Conservation (phyloP, 2,888 invertebrate species). For the Oasisia sp. region DNA sequence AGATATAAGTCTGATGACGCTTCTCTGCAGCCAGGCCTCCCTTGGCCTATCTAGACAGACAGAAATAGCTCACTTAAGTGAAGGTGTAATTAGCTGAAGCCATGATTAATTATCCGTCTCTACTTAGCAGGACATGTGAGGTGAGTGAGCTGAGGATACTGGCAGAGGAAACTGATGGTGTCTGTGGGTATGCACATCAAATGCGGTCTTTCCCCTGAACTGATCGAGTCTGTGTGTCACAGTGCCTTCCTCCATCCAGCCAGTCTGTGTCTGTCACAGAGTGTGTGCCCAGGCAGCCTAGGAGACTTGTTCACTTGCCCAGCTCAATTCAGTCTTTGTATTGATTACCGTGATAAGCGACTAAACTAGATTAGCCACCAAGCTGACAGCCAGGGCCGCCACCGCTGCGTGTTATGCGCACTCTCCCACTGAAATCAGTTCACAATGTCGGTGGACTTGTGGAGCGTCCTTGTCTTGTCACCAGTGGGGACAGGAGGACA, state of each 20-base stretch:
- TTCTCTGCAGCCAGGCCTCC: too few relatives aligned
- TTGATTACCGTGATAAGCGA: conserved; percentile 13
- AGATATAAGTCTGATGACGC: too few relatives aligned
- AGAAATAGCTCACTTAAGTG: background rate
- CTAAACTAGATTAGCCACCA: background rate
- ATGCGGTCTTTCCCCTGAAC: background rate
- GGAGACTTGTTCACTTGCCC: background rate
- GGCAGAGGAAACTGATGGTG: background rate
- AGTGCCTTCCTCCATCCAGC: too few relatives aligned
- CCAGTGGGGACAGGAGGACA: background rate
- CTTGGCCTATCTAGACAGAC: too few relatives aligned
- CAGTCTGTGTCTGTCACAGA: background rate
- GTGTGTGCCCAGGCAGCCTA: background rate
- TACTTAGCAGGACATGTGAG: background rate
- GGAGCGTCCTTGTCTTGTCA: background rate
- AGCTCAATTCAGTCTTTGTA: background rate
- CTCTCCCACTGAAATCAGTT: background rate
- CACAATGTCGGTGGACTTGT: background rate
- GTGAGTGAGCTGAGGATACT: background rate
- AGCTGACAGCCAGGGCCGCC: background rate
- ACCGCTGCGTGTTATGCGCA: conserved; percentile 33
- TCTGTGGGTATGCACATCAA: background rate
- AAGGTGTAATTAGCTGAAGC: background rate
- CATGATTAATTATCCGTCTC: background rate
- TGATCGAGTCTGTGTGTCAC: too few relatives aligned